phyloP scores from a whole-genome alignment of 2,888 invertebrate genomes.

The Koerneria pararmatus region DNA sequence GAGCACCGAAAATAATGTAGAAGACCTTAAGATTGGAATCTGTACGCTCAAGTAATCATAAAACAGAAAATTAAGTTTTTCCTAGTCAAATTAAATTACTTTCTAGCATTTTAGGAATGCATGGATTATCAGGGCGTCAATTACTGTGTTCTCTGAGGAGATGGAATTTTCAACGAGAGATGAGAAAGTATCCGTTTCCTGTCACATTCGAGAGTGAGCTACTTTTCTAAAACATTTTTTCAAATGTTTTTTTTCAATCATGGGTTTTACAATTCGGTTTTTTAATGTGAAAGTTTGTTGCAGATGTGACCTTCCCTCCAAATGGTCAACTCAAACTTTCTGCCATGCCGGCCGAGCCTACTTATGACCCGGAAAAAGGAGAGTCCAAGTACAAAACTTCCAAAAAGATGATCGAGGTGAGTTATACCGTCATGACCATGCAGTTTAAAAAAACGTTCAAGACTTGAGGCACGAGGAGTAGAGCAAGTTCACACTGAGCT shows the following conservation, averaged over 20 bases:
- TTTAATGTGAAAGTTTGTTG: constrained; percentile 17
- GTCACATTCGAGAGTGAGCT: constrained; percentile 55
- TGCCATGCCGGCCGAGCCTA: constrained; percentile 52
- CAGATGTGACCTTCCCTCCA: constrained; percentile 56
- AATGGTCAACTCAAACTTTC: constrained; percentile 50
- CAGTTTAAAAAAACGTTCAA: not conserved
- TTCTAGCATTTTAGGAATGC: too few relatives aligned
- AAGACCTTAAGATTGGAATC: too few relatives aligned
- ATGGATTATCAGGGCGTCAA: too few relatives aligned
- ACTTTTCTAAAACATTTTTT: not conserved
- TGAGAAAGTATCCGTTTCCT: constrained; percentile 47
- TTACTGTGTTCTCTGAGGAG: too few relatives aligned
- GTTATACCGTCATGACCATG: not conserved
- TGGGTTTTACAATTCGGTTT: constrained; percentile 8
- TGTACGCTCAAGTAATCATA: too few relatives aligned
- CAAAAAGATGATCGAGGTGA: constrained; percentile 45
- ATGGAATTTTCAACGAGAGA: too few relatives aligned
- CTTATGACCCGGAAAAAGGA: constrained; percentile 48
- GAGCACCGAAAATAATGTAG: too few relatives aligned
- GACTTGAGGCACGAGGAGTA: constrained; percentile 49
- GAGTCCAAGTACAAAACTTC: constrained; percentile 54
- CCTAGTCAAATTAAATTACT: too few relatives aligned
- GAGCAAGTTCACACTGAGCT: constrained; percentile 74
- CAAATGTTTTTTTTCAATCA: not conserved
- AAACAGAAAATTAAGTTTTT: too few relatives aligned